Conservation (phyloP, 1,140 invertebrate species). For the Temnothorax nylanderi region DNA sequence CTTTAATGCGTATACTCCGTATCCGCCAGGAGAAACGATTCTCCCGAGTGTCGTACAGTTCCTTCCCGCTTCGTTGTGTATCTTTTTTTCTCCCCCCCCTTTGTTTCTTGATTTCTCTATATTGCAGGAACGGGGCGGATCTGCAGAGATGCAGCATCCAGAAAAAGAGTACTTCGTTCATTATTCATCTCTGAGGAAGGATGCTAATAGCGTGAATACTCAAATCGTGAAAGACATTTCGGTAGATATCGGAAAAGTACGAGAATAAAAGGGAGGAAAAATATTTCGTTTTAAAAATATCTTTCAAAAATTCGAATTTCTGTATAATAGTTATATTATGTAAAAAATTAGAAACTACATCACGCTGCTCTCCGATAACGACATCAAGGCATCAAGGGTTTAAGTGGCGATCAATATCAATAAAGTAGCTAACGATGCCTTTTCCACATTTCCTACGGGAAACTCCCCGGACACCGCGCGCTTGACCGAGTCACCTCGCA, state of each 20-base stretch:
- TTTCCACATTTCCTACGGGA: neutral
- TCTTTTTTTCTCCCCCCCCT: neutral
- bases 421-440: slow-evolving; percentile 5
- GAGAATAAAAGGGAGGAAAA: neutral
- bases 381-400: neutral
- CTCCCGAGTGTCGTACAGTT: slow-evolving; percentile 74
- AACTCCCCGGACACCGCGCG: neutral
- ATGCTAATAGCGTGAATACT: neutral
- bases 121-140: neutral
- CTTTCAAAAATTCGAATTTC: neutral
- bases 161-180: slow-evolving; percentile 34
- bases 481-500: slow-evolving; percentile 16
- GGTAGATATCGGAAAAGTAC: no score
- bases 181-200: slow-evolving; percentile 26
- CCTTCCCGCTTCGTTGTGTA: slow-evolving; percentile 19
- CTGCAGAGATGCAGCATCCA: slow-evolving; percentile 7
- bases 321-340: neutral
- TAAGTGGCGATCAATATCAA: slow-evolving; percentile 12
- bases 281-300: neutral
- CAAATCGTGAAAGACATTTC: slow-evolving; percentile 12
- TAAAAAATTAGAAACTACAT: neutral
- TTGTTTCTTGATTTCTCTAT: neutral
- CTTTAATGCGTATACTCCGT: slow-evolving; percentile 77
- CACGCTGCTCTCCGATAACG: neutral
- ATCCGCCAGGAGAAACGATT: slow-evolving; percentile 69